Evolutionary conservation across 2,888 invertebrate genomes (phyloP), one percentile per base, ranked within the genome.

Genomic region (Cantharis flavilabris): DNA sequence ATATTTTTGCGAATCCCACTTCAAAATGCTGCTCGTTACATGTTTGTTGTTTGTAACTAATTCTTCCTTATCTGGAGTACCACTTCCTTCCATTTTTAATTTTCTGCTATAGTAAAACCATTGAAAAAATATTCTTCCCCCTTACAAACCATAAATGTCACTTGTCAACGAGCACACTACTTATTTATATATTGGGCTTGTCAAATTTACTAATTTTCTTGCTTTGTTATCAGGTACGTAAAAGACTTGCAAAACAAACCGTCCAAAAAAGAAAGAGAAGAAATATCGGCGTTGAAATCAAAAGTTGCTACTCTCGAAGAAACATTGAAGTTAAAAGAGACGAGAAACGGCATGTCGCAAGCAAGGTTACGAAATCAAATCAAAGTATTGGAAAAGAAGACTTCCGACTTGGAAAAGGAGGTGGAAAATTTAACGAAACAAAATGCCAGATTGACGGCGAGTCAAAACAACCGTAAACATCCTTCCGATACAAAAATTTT

Each of bases 361-460:
- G 94, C 94, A 0, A 90, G 95, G 80, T 89, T 95, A 10, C 90
- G 95, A 18, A 94, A 93, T 80, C 95, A 95, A 87, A 88, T 95
- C 28, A 93, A 94, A 86, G 90, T 92, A 69, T 88, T 93, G 73
- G 95, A 95, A 85, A 93, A 93, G 83, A 95, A 95, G 82, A 93
- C 93, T 82, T 89, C 90, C 28, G 90, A 90, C 69, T 86, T 93
- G 26, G 92, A 92, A 81, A 90, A 90, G 71, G 93, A 95, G 86
- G 87, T 94, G 16, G 94, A 94, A 75, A 91, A 92, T 83, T 84
- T 95, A 4, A 92, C 91, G 80, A 93, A 92, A 83, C 92, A 92
- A 84, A 94, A 93, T 84, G 91, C 91, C 79, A 90, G 92, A 84
- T 88, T 93, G 72, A 90, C 91, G 79, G 91, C 91, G 69, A 91